These are phyloP conservation scores for Indicator indicator DNA, from an alignment of 2,113 vertebrate genomes.

Conservation along the genomic window DNA sequence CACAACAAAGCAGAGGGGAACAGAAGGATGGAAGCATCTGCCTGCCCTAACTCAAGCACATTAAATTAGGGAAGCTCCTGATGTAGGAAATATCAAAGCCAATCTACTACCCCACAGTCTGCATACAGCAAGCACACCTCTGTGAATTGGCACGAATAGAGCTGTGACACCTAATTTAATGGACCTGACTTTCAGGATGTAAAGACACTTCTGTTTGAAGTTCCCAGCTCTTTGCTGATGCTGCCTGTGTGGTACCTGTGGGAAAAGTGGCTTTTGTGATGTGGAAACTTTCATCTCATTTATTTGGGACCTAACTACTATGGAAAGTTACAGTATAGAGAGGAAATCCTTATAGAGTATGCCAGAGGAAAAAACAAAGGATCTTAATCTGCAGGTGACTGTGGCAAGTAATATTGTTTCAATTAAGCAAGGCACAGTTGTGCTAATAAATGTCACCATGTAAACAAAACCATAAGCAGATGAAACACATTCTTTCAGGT, in stretches of 20 bases:
- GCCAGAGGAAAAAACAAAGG: not conserved
- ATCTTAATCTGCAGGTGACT: not conserved
- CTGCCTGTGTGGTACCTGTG: not conserved
- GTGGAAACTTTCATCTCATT: not conserved
- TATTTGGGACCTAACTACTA: not conserved
- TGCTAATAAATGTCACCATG: not conserved
- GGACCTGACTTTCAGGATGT: not conserved
- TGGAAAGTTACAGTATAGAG: not conserved
- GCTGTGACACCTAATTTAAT: not conserved
- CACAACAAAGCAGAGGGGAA: not conserved
- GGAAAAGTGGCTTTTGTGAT: not conserved
- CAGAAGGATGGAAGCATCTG: not conserved
- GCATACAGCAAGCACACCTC: not conserved
- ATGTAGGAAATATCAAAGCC: not conserved
- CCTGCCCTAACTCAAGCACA: not conserved
- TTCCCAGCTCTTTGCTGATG: not conserved
- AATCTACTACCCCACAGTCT: not conserved
- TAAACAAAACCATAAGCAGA: not conserved
- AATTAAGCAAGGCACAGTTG: not conserved
- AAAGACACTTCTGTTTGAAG: not conserved
- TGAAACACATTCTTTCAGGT: not conserved
- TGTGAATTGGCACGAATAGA: not conserved
- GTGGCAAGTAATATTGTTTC: not conserved
- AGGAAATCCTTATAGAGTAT: not conserved
- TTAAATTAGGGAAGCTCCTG: not conserved